phyloP scores from a whole-genome alignment of 1,140 invertebrate genomes.

The Anastrepha ludens region DNA sequence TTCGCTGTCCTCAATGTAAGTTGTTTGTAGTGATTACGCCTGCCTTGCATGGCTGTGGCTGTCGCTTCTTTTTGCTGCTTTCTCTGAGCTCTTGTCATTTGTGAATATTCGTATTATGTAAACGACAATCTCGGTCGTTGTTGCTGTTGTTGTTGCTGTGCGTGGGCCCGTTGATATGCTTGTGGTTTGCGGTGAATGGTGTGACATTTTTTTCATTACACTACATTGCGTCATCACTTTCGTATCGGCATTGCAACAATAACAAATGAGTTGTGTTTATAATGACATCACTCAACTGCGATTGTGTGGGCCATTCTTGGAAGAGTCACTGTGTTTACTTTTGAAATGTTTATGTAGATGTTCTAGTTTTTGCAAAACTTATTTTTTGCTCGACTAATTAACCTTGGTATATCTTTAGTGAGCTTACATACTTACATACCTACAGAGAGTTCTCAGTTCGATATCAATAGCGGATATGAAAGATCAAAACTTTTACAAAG shows the following conservation, averaged over 20 bases:
- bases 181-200: conserved; percentile 32
- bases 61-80: background rate
- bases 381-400: too few species aligned
- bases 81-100: background rate
- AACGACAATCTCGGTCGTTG: background rate
- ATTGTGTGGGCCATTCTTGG: background rate
- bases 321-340: background rate
- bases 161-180: conserved; percentile 33
- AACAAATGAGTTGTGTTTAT: background rate
- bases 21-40: background rate
- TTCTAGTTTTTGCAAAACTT: too few species aligned
- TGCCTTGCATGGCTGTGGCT: background rate
- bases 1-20: background rate
- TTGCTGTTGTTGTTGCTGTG: background rate
- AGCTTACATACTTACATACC: too few species aligned
- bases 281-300: background rate
- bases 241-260: background rate
- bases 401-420: too few species aligned
- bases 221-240: conserved; percentile 42
- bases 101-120: conserved; percentile 31
- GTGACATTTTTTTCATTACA: conserved; percentile 26
- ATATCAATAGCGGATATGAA: too few species aligned
- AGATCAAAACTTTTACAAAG: too few species aligned
- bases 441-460: too few species aligned
- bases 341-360: too few species aligned